These are phyloP conservation scores for Ceriagrion tenellum DNA, from an alignment of 2,888 invertebrate species.

Conservation along the genomic window DNA sequence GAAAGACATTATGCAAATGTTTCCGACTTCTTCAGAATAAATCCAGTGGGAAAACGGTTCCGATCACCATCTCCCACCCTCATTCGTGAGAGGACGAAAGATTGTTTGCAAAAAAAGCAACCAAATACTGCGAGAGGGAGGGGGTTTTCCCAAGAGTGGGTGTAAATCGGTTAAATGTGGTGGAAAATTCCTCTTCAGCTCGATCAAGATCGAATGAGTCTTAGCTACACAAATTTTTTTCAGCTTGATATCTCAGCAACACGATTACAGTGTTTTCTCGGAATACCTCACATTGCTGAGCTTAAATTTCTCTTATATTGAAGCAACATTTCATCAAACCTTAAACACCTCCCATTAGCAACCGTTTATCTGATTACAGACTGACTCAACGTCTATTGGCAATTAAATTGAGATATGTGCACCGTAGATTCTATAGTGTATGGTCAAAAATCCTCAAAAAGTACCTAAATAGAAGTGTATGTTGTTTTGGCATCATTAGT, in stretches of 20 bases:
- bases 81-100: not conserved
- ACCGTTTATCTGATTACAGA: too few species aligned
- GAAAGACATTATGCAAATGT: slow-evolving; percentile 35
- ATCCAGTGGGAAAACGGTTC: slow-evolving; percentile 1
- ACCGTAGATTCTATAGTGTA: too few species aligned
- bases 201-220: not conserved
- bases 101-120: not conserved
- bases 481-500: too few species aligned
- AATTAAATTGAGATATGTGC: too few species aligned
- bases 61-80: not conserved
- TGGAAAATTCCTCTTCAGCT: not conserved
- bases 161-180: not conserved
- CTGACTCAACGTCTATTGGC: too few species aligned
- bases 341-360: too few species aligned
- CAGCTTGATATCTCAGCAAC: not conserved
- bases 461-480: too few species aligned
- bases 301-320: too few species aligned
- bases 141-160: not conserved
- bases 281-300: too few species aligned
- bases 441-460: too few species aligned
- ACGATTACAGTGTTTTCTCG: not conserved
- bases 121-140: not conserved
- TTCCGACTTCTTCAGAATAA: slow-evolving; percentile 1
- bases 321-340: too few species aligned
- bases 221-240: not conserved